Conservation (phyloP, 92 coral and sea anemone genomes). For the Zoanthus sociatus region DNA sequence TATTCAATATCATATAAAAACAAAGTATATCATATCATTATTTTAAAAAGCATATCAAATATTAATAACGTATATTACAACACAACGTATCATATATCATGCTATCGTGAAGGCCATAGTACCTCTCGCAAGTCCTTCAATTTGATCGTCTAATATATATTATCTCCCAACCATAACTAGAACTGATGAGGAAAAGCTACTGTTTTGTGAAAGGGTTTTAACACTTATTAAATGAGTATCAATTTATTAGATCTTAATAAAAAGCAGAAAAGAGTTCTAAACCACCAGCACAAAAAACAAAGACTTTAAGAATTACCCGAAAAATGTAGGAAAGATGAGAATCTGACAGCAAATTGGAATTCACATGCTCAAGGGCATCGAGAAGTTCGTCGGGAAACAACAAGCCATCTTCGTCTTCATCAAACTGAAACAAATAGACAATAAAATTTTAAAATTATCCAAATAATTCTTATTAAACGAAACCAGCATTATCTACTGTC, state of each 20-base stretch:
- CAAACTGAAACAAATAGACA: constrained; percentile 65
- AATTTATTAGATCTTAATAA: neutral
- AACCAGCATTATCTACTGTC: no score
- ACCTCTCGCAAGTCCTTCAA: neutral
- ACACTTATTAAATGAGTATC: neutral
- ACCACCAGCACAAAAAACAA: neutral
- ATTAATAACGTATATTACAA: no score
- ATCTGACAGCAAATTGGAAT: constrained; percentile 83
- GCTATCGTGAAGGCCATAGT: no score
- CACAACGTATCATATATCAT: no score
- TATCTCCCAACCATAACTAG: neutral
- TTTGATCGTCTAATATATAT: neutral
- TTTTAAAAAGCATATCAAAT: no score
- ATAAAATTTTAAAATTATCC: neutral
- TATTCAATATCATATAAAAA: no score
- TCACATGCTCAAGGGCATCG: constrained; percentile 90
- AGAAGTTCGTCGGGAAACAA: constrained; percentile 91
- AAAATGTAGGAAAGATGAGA: constrained; percentile 88
- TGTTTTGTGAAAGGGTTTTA: neutral
- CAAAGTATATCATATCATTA: no score
- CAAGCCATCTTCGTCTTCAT: constrained; percentile 88
- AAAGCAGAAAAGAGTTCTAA: neutral
- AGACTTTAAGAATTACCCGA: constrained; percentile 69
- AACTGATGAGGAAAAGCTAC: neutral
- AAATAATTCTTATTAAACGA: no score